Base-by-base conservation (phyloP, 37 sponge, comb jelly and placozoan genomes). In the Halichondria panicea region DNA sequence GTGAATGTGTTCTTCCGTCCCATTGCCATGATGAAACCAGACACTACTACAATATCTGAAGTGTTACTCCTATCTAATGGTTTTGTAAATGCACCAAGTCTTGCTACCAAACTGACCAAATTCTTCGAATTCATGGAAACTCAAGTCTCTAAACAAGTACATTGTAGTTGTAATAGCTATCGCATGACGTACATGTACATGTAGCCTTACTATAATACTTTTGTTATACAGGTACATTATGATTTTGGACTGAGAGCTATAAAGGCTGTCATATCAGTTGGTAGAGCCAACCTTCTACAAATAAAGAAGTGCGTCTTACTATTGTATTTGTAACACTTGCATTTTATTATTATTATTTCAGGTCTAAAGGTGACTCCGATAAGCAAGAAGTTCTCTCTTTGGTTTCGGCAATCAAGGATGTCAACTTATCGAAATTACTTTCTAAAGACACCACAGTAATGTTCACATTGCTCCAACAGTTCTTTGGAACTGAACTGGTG, bases 161-260 rank as follows among this genome's bases (percentile, higher is more conserved):
- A 48, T 12, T 24, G 7, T 58, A 21, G n/a, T n/a, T 9, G 12
- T 9, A 25, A 58, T 58, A 58, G 6, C 7, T n/a, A 58, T 24
- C 27, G 6, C 25, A n/a, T 25, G 11, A 25, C 27, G 19, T 58
- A 19, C 24, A 58, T 27, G 7, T 39, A 18, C 50, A 48, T 48
- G 50, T 27, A 34, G 6, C 22, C 25, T 67, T 4, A 13, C 9
- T 39, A 67, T 41, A 19, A 8, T 22, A 43, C 12, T 41, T 43
- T 42, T 41, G 3, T 42, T 3, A 4, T 41, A 3, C 58, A 90
- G 82, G 38, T 77, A 28, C 91, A 90, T 69, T 93, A 93, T 77
- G 90, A 93, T 66, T 93, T 93, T 75, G 93, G 93, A 30, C 41
- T 93, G 70, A 72, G 93, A 37, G 77, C 89, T 40, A 75, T 89